Percentiles rank a stretch among this genome's conserved stretches.
phyloP scores from a whole-genome alignment of 2,113 vertebrate genomes.

The Cromileptes altivelis region DNA sequence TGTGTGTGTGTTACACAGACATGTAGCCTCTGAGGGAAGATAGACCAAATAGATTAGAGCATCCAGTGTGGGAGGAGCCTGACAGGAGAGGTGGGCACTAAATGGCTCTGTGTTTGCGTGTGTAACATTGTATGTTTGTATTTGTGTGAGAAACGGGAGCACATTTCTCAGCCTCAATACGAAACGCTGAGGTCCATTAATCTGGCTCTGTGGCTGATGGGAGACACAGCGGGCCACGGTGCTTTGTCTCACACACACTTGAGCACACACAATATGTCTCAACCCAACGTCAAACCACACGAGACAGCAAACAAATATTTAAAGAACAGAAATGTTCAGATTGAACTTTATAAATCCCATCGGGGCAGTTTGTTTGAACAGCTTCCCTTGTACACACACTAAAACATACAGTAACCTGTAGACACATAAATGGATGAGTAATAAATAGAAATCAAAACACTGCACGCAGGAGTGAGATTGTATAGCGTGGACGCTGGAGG shows the following conservation, averaged over 20 bases:
- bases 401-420: no score
- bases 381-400: no score
- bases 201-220: slow-evolving; percentile 47
- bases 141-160: slow-evolving; percentile 52
- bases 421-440: no score
- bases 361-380: no score
- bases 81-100: slow-evolving; percentile 13
- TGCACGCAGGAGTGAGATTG: no score
- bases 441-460: no score
- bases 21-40: slow-evolving; percentile 3
- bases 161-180: slow-evolving; percentile 63
- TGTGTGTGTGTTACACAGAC: not conserved
- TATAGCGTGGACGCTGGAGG: no score
- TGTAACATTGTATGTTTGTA: slow-evolving; percentile 12
- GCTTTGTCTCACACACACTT: slow-evolving; percentile 20
- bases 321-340: no score
- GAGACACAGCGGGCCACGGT: slow-evolving; percentile 21
- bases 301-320: not conserved
- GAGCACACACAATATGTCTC: not conserved
- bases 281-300: no score
- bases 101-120: not conserved
- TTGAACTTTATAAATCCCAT: no score
- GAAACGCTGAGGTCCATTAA: slow-evolving; percentile 71
- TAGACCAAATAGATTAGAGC: slow-evolving; percentile 61
- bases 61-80: slow-evolving; percentile 54